Conservation (phyloP, 2,113 vertebrate species). For the Charadrius vociferus region DNA sequence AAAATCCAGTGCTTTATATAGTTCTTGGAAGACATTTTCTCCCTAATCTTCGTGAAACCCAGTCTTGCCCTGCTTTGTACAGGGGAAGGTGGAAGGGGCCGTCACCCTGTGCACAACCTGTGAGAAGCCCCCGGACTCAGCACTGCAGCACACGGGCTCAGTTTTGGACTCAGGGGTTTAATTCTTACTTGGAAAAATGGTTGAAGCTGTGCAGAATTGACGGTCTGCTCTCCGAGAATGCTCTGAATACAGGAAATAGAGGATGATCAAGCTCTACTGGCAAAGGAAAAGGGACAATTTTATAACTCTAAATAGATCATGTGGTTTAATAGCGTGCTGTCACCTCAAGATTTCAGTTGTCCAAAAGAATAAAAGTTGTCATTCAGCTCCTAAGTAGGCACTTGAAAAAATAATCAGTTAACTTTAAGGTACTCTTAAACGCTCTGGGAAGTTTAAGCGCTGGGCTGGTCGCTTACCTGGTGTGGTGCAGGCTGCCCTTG, state of each 20-base stretch:
- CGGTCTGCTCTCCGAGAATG: too few species aligned
- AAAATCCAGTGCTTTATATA: not conserved
- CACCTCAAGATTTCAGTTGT: not conserved
- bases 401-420: not conserved
- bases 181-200: not conserved
- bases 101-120: fast-evolving
- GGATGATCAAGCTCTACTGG: not conserved
- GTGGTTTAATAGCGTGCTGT: not conserved
- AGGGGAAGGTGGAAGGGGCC: not conserved
- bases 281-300: not conserved
- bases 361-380: not conserved
- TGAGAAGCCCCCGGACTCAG: not conserved
- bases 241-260: not conserved
- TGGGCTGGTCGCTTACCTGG: not conserved
- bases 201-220: not conserved
- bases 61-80: not conserved
- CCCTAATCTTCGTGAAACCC: not conserved
- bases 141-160: fast-evolving
- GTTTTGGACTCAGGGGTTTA: not conserved
- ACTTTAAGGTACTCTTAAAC: not conserved
- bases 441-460: fast-evolving
- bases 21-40: not conserved
- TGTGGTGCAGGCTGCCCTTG: fast-evolving
- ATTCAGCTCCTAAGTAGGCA: not conserved
- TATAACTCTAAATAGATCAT: fast-evolving